A percentile compares a stretch with the other conserved stretches of the same genome.
Evolutionary conservation across 2,888 invertebrate genomes (phyloP).

Genomic region (Sylvicola cinctus): DNA sequence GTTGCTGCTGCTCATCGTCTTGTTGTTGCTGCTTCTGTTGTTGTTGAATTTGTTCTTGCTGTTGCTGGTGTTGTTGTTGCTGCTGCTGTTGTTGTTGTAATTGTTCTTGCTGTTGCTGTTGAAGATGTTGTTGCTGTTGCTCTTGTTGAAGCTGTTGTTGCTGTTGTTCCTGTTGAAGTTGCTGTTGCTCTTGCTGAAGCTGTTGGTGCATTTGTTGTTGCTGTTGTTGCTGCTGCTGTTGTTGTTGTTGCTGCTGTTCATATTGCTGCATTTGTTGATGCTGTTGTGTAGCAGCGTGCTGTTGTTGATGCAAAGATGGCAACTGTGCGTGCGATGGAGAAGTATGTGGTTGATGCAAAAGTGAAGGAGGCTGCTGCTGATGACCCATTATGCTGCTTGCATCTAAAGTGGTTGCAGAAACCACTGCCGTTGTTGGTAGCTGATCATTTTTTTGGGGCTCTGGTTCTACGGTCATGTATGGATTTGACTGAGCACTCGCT

Average conservation of each 20-base stretch:
- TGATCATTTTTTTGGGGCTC: not conserved
- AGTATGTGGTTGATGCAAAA: conserved; percentile 9
- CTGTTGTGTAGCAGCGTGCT: conserved; percentile 3
- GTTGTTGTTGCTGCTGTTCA: not conserved
- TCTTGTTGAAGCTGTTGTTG: conserved; percentile 12
- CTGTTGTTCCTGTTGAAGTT: conserved; percentile 19
- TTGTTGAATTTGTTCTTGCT: conserved; percentile 14
- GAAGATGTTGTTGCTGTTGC: conserved; percentile 10
- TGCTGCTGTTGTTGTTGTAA: conserved; percentile 14
- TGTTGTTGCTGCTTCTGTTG: conserved; percentile 5
- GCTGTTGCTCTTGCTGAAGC: conserved; percentile 21
- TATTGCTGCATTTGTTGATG: not conserved
- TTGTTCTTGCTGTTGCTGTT: conserved; percentile 12
- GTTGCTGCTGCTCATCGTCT: not conserved
- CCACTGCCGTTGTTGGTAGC: not conserved
- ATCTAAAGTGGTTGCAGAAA: too few species aligned
- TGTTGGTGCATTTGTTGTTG: conserved; percentile 19
- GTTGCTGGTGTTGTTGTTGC: conserved; percentile 9
- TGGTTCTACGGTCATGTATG: not conserved
- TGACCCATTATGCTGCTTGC: too few species aligned
- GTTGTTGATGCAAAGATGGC: conserved; percentile 12
- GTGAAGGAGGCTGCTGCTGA: too few species aligned
- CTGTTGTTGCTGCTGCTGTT: conserved; percentile 16
- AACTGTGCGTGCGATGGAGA: conserved; percentile 10
- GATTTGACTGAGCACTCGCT: conserved; percentile 10